Evolutionary conservation across 2,113 vertebrate genomes (phyloP).

Genomic region (Pelobates fuscus): DNA sequence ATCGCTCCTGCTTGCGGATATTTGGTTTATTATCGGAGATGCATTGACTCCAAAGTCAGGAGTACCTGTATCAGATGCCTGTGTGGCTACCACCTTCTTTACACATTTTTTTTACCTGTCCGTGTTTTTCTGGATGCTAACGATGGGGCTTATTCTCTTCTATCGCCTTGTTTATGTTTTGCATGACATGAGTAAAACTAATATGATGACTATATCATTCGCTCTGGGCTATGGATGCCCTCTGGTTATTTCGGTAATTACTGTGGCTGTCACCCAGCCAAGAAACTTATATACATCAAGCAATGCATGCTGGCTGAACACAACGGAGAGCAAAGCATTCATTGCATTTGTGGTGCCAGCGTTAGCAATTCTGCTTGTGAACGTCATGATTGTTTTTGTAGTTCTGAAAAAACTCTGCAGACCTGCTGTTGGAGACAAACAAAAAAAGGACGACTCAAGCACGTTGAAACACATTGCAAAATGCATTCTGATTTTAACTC

Average conservation of each 20-base stretch:
- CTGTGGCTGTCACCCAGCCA: constrained; percentile 68
- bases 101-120: constrained; percentile 80
- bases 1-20: constrained; percentile 75
- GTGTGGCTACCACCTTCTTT: constrained; percentile 74
- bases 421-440: constrained; percentile 59
- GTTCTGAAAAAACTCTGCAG: constrained; percentile 71
- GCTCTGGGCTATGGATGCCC: constrained; percentile 76
- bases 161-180: constrained; percentile 73
- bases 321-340: constrained; percentile 67
- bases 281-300: constrained; percentile 58
- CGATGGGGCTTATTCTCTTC: constrained; percentile 72
- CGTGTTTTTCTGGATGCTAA: constrained; percentile 85
- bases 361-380: constrained; percentile 69
- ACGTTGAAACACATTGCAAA: constrained; percentile 63
- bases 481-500: constrained; percentile 74
- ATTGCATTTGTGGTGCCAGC: constrained; percentile 77
- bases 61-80: constrained; percentile 50
- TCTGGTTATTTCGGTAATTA: constrained; percentile 72
- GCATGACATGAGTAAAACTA: constrained; percentile 66
- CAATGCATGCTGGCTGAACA: constrained; percentile 77
- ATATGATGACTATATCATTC: constrained; percentile 70
- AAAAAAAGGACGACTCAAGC: constrained; percentile 61
- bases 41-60: not conserved
- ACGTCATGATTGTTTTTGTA: constrained; percentile 70
- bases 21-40: constrained; percentile 76